Conservation (phyloP, 2,797 vertebrate genomes). For the Rhadinocentrus ornatus region DNA sequence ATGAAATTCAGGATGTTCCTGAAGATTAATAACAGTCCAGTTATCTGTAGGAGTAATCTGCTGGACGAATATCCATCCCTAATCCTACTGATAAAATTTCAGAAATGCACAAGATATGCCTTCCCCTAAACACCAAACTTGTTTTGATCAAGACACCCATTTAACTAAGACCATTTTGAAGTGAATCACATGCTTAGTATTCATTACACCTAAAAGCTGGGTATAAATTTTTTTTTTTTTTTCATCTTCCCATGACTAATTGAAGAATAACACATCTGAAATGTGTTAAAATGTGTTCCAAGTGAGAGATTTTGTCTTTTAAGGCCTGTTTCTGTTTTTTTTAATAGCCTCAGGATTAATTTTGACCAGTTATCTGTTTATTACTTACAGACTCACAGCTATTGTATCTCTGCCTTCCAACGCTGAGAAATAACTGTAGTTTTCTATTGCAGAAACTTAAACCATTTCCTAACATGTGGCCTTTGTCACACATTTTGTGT, state of each 20-base stretch:
- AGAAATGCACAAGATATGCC: background rate
- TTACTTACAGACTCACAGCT: constrained; percentile 1
- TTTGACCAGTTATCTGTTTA: background rate
- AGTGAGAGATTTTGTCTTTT: background rate
- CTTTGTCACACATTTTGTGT: background rate
- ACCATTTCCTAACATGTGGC: background rate
- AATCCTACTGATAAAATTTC: constrained; percentile 19
- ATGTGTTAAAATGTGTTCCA: constrained; percentile 19
- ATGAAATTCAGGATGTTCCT: background rate
- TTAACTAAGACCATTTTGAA: constrained; percentile 2
- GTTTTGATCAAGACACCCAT: constrained; percentile 5
- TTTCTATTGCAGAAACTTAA: background rate
- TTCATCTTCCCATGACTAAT: constrained; percentile 22
- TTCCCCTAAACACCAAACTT: background rate
- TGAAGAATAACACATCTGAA: constrained; percentile 27
- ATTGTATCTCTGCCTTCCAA: background rate
- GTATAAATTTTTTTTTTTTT: constrained; percentile 15
- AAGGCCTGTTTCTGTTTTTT: background rate
- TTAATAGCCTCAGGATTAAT: background rate
- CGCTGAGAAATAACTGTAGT: background rate
- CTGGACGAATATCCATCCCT: background rate
- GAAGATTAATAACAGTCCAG: background rate
- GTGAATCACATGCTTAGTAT: constrained; percentile 12
- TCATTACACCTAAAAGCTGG: constrained; percentile 13
- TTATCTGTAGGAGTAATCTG: constrained; percentile 18